phyloP scores from a whole-genome alignment of 2,797 vertebrate genomes.

The Synanceia verrucosa region DNA sequence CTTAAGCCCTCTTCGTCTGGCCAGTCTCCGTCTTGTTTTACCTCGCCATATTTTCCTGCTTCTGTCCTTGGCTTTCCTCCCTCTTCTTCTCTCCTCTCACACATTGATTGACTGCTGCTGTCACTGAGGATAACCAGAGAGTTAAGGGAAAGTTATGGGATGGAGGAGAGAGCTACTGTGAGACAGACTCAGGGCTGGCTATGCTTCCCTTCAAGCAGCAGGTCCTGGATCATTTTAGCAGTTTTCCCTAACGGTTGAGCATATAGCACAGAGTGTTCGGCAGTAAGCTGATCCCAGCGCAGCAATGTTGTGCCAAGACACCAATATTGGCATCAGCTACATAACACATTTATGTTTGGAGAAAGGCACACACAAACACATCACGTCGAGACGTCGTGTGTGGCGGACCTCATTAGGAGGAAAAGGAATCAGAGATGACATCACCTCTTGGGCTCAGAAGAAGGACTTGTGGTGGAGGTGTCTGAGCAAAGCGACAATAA shows the following conservation, averaged over 20 bases:
- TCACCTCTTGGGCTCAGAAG: conserved; percentile 34
- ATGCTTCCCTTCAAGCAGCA: conserved; percentile 18
- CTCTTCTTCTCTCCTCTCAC: neutral
- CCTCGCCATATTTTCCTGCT: neutral
- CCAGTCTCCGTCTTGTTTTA: conserved; percentile 4
- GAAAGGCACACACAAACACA: conserved; percentile 13
- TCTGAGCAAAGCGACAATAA: conserved; percentile 5
- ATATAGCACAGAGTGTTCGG: neutral
- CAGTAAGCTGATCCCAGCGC: conserved; percentile 1
- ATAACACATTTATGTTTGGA: conserved; percentile 3
- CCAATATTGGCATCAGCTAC: conserved; percentile 1
- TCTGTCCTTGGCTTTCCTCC: neutral
- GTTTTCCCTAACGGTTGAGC: conserved; percentile 4
- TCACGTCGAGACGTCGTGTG: conserved; percentile 13
- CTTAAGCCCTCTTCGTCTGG: neutral
- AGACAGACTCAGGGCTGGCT: conserved; percentile 3
- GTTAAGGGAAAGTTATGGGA: conserved; percentile 19
- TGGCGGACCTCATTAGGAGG: conserved; percentile 13
- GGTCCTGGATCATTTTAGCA: conserved; percentile 21
- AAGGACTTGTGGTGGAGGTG: conserved; percentile 20
- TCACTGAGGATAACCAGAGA: conserved; percentile 20
- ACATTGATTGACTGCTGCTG: conserved; percentile 16
- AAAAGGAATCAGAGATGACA: conserved; percentile 21
- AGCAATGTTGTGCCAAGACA: conserved; percentile 5
- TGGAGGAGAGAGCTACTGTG: conserved; percentile 21